phyloP scores from a whole-genome alignment of 2,888 invertebrate species.

The Xylota segnis region DNA sequence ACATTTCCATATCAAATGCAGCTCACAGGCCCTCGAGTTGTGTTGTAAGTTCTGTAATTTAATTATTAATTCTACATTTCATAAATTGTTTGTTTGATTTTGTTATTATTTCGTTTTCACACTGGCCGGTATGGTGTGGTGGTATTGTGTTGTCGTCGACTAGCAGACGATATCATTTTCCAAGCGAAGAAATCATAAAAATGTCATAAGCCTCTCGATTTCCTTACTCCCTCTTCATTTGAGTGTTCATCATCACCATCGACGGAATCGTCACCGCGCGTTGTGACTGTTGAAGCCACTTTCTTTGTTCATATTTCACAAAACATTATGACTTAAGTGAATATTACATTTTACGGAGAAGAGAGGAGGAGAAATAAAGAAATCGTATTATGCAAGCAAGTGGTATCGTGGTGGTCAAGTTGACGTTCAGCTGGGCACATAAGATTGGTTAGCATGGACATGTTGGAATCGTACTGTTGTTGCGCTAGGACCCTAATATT shows the following conservation, averaged over 20 bases:
- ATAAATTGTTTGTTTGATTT: conserved; percentile 77
- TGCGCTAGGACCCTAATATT: conserved; percentile 31
- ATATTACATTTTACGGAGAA: conserved; percentile 27
- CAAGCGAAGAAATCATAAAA: conserved; percentile 77
- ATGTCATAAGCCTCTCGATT: conserved; percentile 78
- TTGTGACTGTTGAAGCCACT: conserved; percentile 23
- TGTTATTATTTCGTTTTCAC: conserved; percentile 70
- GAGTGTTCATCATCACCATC: conserved; percentile 44
- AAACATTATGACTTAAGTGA: conserved; percentile 59
- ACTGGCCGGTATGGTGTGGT: neutral
- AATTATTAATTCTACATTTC: conserved; percentile 76
- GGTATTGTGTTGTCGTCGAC: conserved; percentile 7
- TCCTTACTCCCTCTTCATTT: conserved; percentile 50
- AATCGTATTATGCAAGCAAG: conserved; percentile 15
- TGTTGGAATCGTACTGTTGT: conserved; percentile 28
- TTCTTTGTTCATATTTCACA: conserved; percentile 71
- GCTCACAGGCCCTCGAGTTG: neutral
- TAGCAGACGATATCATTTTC: conserved; percentile 71
- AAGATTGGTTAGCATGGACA: conserved; percentile 37
- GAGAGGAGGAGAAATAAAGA: conserved; percentile 4
- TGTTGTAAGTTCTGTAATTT: conserved; percentile 66
- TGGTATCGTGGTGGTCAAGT: conserved; percentile 43
- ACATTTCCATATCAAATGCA: conserved; percentile 19
- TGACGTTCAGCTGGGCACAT: conserved; percentile 30
- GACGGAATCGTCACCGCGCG: conserved; percentile 17